Evolutionary conservation across 92 coral and sea anemone species (phyloP), one percentile per base, ranked within the genome.

Genomic region (Paragorgia papillata): DNA sequence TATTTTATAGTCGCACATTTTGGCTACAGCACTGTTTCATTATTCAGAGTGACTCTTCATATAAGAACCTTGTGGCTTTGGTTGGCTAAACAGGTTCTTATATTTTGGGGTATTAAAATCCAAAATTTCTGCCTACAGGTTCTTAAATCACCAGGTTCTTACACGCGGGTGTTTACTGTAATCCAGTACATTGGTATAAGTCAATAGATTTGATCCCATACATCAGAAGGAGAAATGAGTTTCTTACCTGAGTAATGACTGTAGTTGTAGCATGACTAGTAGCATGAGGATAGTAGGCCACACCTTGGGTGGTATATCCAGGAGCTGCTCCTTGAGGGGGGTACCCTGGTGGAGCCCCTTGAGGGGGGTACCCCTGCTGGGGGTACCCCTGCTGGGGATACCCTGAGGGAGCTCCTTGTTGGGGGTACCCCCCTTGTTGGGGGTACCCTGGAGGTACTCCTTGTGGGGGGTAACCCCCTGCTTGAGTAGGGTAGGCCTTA

Each of bases 241-340:
- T 6, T 22, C 33, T 14, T 70, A 70, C 77, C 77, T 70, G 77
- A 30, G 77, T 70, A 26, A 70, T 70, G 1, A 70, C 49, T 26
- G 77, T n/a, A n/a, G n/a, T 70, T 27, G 77, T 70, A 1, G 61
- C 51, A 9, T 70, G 77, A 13, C 13, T 31, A 9, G 69, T 31
- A 63, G 46, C 6, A 0, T 70, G 77, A 51, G 17, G 31, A 21
- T 67, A 32, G 55, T 7, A 50, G 22, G 51, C 27, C 46, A 50
- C 40, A 70, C 27, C 46, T 51, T 70, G 77, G 12, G 77, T 70
- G 32, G 77, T 70, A 44, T 70, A 50, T 13, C 75, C 75, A 21
- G 75, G 75, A 12, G 75, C 33, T 43, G 32, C 58, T 19, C 71
- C 71, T 67, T 67, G 74, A 9, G 48, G 57, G 33, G 62, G 77